phyloP scores from a whole-genome alignment of 2,113 vertebrate species.

The Romanogobio albipinnatus region DNA sequence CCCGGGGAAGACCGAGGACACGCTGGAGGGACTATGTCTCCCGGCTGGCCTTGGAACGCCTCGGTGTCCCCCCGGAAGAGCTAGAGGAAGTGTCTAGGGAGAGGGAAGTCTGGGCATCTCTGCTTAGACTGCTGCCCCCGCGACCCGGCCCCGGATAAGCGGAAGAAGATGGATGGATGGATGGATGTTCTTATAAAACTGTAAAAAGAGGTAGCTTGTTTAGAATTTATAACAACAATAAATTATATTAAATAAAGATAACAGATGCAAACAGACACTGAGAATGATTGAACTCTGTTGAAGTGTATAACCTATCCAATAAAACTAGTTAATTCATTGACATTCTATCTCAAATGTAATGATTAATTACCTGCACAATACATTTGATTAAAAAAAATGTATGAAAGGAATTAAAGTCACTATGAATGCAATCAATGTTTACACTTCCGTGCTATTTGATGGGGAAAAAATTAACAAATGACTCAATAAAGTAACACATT shows the following conservation, averaged over 20 bases:
- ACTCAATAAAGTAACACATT: no score
- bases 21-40: no score
- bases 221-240: neutral
- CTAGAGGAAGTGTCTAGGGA: no score
- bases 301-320: neutral
- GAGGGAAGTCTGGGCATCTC: no score
- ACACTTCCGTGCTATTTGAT: neutral
- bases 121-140: no score
- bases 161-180: no score
- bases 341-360: neutral
- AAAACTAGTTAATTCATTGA: neutral
- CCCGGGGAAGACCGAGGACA: no score
- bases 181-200: neutral
- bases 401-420: neutral
- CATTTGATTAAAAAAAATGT: neutral
- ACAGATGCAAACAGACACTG: neutral
- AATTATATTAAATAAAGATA: neutral
- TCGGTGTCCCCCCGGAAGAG: no score
- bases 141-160: no score
- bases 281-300: neutral
- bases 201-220: no score
- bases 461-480: neutral
- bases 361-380: neutral
- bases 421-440: neutral
- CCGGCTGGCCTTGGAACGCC: no score